Conservation (phyloP, 2,888 invertebrate species). For the Lasioglossum malachurum region DNA sequence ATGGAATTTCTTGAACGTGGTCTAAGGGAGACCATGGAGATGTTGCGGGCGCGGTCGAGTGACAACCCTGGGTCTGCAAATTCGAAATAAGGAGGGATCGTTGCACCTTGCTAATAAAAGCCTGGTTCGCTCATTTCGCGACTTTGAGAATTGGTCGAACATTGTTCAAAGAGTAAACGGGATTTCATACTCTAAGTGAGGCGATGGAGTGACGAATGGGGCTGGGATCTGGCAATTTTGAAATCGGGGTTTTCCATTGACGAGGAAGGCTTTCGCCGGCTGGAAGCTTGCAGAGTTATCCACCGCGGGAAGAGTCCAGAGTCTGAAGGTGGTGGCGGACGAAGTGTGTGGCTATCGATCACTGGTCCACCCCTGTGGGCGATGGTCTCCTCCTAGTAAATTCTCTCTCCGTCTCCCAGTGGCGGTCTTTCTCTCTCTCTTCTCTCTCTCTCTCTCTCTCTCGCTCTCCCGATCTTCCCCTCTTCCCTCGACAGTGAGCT, state of each 20-base stretch:
- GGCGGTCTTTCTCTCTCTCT: conserved; percentile 14
- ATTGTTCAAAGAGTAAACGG: not conserved
- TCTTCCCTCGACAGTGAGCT: conserved; percentile 58
- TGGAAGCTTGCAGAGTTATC: conserved; percentile 62
- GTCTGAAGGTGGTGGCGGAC: conserved; percentile 71
- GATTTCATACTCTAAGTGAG: not conserved
- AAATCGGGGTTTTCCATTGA: conserved; percentile 32
- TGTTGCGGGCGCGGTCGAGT: not conserved
- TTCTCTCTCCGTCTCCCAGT: conserved; percentile 59
- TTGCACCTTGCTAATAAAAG: not conserved
- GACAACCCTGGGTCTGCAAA: not conserved
- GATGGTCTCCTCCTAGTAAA: conserved; percentile 74
- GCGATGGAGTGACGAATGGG: not conserved
- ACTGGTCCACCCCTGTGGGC: conserved; percentile 77
- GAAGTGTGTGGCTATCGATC: conserved; percentile 80
- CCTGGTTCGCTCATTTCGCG: not conserved
- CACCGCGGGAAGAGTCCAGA: conserved; percentile 71
- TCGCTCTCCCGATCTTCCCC: conserved; percentile 30
- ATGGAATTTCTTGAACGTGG: conserved; percentile 43
- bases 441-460: conserved; percentile 14
- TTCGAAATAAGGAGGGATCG: not conserved
- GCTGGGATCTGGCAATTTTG: not conserved
- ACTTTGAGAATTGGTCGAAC: not conserved
- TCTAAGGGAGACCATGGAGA: conserved; percentile 25
- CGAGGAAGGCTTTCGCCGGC: conserved; percentile 24